A percentile compares a stretch with the other conserved stretches of the same genome.
Conservation (phyloP, 2,113 vertebrate genomes). For the Mus spicilegus region DNA sequence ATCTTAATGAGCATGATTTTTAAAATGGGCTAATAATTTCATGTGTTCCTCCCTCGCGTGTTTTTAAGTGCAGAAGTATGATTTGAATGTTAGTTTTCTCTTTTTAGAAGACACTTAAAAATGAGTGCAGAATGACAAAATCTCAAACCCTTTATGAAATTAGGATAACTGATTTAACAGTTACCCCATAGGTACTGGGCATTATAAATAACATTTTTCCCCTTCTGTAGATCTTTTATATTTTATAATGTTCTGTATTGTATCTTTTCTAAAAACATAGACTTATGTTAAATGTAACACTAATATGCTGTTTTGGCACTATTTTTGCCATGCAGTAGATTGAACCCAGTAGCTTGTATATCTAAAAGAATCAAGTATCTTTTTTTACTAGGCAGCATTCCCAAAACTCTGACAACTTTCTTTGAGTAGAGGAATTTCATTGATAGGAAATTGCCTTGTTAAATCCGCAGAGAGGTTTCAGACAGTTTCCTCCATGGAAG, state of each 20-base stretch:
- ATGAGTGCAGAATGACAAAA: neutral
- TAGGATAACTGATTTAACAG: neutral
- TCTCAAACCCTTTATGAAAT: conserved; percentile 39
- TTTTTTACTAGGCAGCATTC: neutral
- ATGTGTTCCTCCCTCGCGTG: neutral
- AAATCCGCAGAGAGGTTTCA: conserved; percentile 40
- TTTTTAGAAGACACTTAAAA: neutral
- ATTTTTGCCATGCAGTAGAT: neutral
- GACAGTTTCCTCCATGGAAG: conserved; percentile 39
- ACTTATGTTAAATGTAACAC: conserved; percentile 23
- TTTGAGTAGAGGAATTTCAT: conserved; percentile 43
- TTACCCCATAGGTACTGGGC: neutral
- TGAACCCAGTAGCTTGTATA: neutral
- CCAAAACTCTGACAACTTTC: neutral
- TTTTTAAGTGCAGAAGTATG: neutral
- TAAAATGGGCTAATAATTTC: neutral
- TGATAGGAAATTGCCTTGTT: conserved; percentile 41
- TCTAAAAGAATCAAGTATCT: neutral
- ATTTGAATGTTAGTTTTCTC: neutral
- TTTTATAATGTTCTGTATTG: conserved; percentile 2
- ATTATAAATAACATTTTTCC: neutral
- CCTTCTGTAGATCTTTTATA: neutral
- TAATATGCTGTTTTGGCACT: conserved; percentile 41
- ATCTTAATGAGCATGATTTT: neutral
- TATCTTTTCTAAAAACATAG: neutral